Percentiles rank a stretch among this genome's conserved stretches.
Evolutionary conservation across 2,113 vertebrate genomes (phyloP).

Genomic region (Zonotrichia leucophrys): DNA sequence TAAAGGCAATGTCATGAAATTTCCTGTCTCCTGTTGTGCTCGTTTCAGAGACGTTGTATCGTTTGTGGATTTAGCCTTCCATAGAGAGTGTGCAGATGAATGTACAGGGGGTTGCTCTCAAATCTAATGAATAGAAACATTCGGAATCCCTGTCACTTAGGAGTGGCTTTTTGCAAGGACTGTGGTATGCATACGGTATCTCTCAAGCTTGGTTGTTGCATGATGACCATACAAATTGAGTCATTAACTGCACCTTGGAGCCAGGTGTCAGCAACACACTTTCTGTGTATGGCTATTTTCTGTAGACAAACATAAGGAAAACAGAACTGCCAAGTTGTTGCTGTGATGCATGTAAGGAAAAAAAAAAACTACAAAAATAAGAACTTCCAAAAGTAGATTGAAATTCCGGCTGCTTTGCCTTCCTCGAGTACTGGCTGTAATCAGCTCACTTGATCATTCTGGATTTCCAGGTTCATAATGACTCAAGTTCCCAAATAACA

Average conservation of each 20-base stretch:
- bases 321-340: slow-evolving; percentile 15
- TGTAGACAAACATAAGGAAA: slow-evolving; percentile 41
- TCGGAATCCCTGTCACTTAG: slow-evolving; percentile 40
- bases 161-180: slow-evolving; percentile 52
- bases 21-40: slow-evolving; percentile 60
- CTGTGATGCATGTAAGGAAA: background rate
- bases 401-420: background rate
- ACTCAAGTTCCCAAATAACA: slow-evolving; percentile 40
- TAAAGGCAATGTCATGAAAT: slow-evolving; percentile 59
- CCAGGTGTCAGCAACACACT: slow-evolving; percentile 1
- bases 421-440: background rate
- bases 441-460: slow-evolving; percentile 2
- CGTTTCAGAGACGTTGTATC: slow-evolving; percentile 51
- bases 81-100: slow-evolving; percentile 39
- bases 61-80: slow-evolving; percentile 56
- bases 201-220: slow-evolving; percentile 51
- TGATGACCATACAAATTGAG: slow-evolving; percentile 43
- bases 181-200: slow-evolving; percentile 31
- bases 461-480: slow-evolving; percentile 50
- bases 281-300: background rate
- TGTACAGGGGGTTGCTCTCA: slow-evolving; percentile 47
- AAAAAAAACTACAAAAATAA: background rate
- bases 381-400: background rate
- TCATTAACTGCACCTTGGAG: slow-evolving; percentile 61
- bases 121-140: slow-evolving; percentile 46